Conservation (phyloP, 1,140 invertebrate species). For the Propsilocerus akamusi region DNA sequence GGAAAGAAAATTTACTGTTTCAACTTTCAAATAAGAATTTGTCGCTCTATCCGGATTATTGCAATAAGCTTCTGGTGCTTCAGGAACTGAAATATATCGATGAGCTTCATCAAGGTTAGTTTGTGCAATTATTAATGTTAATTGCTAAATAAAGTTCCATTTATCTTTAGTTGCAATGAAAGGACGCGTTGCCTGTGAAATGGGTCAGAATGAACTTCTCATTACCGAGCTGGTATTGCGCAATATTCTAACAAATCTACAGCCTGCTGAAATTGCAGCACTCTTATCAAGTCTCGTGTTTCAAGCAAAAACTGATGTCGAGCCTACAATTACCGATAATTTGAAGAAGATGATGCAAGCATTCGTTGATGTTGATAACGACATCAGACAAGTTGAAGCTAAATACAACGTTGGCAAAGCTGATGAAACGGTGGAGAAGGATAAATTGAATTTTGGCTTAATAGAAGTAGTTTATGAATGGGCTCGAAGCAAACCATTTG, state of each 20-base stretch:
- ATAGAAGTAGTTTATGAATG: slow-evolving; percentile 91
- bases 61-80: slow-evolving; percentile 65
- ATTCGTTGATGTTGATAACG: slow-evolving; percentile 23
- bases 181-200: slow-evolving; percentile 87
- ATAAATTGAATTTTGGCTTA: slow-evolving; percentile 75
- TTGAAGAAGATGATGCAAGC: slow-evolving; percentile 27
- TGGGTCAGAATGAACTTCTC: slow-evolving; percentile 84
- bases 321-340: slow-evolving; percentile 31
- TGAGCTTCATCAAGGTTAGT: slow-evolving; percentile 30
- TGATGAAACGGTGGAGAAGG: slow-evolving; percentile 23
- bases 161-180: slow-evolving; percentile 50
- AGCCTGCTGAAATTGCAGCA: slow-evolving; percentile 82
- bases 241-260: slow-evolving; percentile 70
- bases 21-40: slow-evolving; percentile 71
- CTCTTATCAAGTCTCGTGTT: slow-evolving; percentile 82
- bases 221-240: slow-evolving; percentile 92
- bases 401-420: slow-evolving; percentile 20
- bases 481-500: slow-evolving; percentile 79
- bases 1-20: slow-evolving; percentile 49
- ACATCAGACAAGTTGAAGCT: slow-evolving; percentile 24
- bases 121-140: background rate
- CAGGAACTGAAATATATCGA: slow-evolving; percentile 58
- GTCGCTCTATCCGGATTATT: slow-evolving; percentile 74
- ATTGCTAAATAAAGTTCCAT: slow-evolving; percentile 5
- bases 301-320: slow-evolving; percentile 52